Evolutionary conservation across 1,140 invertebrate genomes (phyloP).

Genomic region (Drosophila ohnishii): DNA sequence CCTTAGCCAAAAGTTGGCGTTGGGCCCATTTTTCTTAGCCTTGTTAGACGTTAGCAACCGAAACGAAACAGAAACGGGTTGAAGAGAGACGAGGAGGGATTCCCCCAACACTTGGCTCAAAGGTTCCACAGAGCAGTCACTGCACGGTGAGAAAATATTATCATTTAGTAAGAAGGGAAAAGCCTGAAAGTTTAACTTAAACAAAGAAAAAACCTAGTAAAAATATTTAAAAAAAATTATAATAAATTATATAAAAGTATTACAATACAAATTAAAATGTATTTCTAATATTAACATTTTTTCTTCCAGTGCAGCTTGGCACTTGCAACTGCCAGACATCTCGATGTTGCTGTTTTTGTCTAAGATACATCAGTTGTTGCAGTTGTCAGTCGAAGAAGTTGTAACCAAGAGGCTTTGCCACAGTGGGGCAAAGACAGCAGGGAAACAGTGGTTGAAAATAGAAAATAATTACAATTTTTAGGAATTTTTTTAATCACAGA

Average conservation of each 20-base stretch:
- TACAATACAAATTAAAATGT: no score
- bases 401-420: constrained; percentile 72
- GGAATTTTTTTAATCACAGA: not conserved
- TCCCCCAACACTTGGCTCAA: constrained; percentile 67
- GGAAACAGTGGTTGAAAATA: constrained; percentile 44
- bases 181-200: not conserved
- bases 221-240: no score
- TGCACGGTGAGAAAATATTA: not conserved
- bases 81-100: constrained; percentile 10
- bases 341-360: constrained; percentile 64
- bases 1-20: constrained; percentile 79
- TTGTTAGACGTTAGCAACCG: constrained; percentile 66
- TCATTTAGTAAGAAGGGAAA: fast-evolving
- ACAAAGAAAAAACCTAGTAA: no score
- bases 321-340: constrained; percentile 62
- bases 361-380: constrained; percentile 78
- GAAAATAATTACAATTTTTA: not conserved
- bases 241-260: not conserved
- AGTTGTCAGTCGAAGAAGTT: constrained; percentile 76
- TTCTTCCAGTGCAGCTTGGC: not conserved
- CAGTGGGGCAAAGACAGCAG: constrained; percentile 13
- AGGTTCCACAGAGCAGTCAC: constrained; percentile 55
- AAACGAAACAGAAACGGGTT: constrained; percentile 10
- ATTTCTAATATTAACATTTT: not conserved
- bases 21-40: constrained; percentile 81